phyloP scores from a whole-genome alignment of 2,113 vertebrate genomes.

The Jaculus jaculus region DNA sequence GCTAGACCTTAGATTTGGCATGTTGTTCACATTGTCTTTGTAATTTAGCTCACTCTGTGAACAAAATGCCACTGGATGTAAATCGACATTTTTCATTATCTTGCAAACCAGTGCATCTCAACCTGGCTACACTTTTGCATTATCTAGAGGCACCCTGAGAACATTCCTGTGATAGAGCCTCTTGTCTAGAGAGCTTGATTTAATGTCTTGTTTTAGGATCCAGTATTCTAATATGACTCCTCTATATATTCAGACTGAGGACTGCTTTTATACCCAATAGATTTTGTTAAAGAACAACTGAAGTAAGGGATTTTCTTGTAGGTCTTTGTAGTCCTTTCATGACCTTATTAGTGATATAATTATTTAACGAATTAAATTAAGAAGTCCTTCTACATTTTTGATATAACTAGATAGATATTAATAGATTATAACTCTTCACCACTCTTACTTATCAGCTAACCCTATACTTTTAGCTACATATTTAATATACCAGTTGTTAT shows the following conservation, averaged over 20 bases:
- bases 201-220: neutral
- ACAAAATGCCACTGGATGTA: neutral
- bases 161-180: neutral
- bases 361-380: conserved; percentile 4
- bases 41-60: neutral
- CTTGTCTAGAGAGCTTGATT: neutral
- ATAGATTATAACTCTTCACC: neutral
- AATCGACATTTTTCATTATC: neutral
- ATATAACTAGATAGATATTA: neutral
- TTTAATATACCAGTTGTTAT: neutral
- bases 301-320: neutral
- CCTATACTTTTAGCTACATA: neutral
- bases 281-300: neutral
- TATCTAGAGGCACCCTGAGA: neutral
- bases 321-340: neutral
- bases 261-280: neutral
- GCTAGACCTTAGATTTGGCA: neutral
- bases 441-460: neutral
- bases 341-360: neutral
- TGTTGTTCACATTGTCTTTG: neutral
- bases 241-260: neutral
- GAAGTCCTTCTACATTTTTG: neutral
- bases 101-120: neutral
- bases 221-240: neutral
- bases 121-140: neutral